phyloP scores from a whole-genome alignment of 2,113 vertebrate species.

The Eublepharis macularius region DNA sequence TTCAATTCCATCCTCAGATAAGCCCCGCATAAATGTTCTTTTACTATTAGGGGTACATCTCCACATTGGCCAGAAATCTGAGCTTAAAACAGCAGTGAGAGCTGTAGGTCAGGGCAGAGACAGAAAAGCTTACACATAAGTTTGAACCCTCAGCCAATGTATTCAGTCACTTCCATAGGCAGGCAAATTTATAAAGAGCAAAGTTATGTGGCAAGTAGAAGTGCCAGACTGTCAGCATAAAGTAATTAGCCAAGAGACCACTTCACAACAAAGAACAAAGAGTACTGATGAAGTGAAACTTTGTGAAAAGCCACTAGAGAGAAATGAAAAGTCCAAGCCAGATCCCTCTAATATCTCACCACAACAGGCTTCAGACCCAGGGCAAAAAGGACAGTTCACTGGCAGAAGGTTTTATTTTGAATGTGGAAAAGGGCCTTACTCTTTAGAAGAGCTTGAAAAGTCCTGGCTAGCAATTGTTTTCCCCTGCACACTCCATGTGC shows the following conservation, averaged over 20 bases:
- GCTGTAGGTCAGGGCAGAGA: neutral
- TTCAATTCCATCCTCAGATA: neutral
- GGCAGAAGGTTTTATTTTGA: neutral
- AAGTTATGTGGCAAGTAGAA: conserved; percentile 38
- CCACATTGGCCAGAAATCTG: neutral
- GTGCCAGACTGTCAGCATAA: conserved; percentile 50
- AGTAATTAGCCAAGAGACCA: conserved; percentile 59
- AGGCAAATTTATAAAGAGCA: conserved; percentile 23
- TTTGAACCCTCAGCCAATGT: neutral
- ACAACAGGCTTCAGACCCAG: neutral
- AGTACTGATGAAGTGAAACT: conserved; percentile 33
- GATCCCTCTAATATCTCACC: neutral
- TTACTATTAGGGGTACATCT: neutral
- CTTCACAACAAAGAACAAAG: conserved; percentile 49
- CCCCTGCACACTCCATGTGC: neutral
- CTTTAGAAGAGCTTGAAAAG: neutral
- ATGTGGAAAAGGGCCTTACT: neutral
- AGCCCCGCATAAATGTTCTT: neutral
- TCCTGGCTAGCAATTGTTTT: neutral
- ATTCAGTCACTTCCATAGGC: conserved; percentile 9
- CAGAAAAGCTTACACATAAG: neutral
- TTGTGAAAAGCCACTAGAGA: conserved; percentile 24
- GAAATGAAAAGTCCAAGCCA: neutral
- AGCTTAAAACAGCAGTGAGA: conserved; percentile 1
- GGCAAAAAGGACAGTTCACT: neutral